Evolutionary conservation across 2,888 invertebrate species (phyloP).

Genomic region (Philereme transversata): DNA sequence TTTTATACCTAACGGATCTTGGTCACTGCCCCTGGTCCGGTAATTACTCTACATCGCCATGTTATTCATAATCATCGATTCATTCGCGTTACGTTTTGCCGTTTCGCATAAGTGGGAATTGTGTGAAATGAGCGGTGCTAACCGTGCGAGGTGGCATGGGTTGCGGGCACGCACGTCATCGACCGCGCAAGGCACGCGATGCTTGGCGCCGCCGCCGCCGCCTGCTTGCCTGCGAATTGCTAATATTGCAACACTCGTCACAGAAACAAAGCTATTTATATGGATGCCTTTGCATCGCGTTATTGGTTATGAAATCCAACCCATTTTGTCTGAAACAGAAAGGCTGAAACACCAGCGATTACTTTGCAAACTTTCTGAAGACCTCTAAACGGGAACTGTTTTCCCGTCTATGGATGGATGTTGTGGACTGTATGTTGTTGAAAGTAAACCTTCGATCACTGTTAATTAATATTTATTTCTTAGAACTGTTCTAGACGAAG

Average conservation of each 20-base stretch:
- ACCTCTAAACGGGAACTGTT: no score
- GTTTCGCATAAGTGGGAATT: slow-evolving; percentile 33
- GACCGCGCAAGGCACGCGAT: slow-evolving; percentile 41
- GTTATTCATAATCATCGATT: slow-evolving; percentile 13
- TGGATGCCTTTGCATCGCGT: slow-evolving; percentile 1
- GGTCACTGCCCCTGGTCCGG: background rate
- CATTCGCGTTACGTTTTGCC: slow-evolving; percentile 20
- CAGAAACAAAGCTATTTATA: slow-evolving; percentile 4
- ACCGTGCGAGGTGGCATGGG: slow-evolving; percentile 19
- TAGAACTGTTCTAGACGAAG: no score
- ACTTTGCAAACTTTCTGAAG: no score
- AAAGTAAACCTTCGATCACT: no score
- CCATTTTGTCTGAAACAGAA: no score
- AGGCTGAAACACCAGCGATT: no score
- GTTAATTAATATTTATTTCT: no score
- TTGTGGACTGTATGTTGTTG: no score
- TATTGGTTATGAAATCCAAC: no score
- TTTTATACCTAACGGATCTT: no score
- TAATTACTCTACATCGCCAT: no score
- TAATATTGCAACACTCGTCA: slow-evolving; percentile 21
- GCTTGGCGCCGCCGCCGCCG: slow-evolving; percentile 30
- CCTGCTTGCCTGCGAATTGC: slow-evolving; percentile 24
- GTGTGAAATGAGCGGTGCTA: slow-evolving; percentile 35
- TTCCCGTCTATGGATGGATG: no score
- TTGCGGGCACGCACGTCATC: slow-evolving; percentile 36